Percentiles rank a stretch among this genome's conserved stretches.
phyloP scores from a whole-genome alignment of 2,113 vertebrate genomes.

The Peucedramus taeniatus region DNA sequence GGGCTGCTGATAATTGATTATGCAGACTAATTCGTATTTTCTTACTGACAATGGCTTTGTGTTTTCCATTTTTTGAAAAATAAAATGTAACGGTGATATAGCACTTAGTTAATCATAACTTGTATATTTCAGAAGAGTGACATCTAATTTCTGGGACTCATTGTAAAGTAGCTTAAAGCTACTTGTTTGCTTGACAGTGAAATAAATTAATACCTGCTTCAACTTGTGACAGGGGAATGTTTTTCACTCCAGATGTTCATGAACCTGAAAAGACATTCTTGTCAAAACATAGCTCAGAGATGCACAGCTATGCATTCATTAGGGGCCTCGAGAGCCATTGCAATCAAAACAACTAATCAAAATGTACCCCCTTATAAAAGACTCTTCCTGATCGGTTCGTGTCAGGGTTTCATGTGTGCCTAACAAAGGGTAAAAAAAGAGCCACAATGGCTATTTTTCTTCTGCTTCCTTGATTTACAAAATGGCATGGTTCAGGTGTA shows the following conservation, averaged over 20 bases:
- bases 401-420: not conserved
- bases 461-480: not conserved
- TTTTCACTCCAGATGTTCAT: not conserved
- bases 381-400: not conserved
- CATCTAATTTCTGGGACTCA: not conserved
- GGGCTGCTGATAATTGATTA: not conserved
- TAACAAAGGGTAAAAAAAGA: not conserved
- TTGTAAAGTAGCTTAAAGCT: not conserved
- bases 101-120: not conserved
- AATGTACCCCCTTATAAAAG: not conserved
- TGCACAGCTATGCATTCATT: not conserved
- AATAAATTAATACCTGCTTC: not conserved
- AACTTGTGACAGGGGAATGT: not conserved
- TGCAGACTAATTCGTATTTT: not conserved
- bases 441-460: not conserved
- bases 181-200: not conserved
- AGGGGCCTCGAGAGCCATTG: not conserved
- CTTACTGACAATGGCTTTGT: not conserved
- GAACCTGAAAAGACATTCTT: not conserved
- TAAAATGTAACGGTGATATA: not conserved
- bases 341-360: not conserved
- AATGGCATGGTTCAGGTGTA: not conserved
- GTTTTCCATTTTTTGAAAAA: not conserved
- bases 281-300: not conserved
- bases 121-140: not conserved